These are phyloP conservation scores for Archivesica marissinica DNA, from an alignment of 1,140 invertebrate species.

Conservation along the genomic window DNA sequence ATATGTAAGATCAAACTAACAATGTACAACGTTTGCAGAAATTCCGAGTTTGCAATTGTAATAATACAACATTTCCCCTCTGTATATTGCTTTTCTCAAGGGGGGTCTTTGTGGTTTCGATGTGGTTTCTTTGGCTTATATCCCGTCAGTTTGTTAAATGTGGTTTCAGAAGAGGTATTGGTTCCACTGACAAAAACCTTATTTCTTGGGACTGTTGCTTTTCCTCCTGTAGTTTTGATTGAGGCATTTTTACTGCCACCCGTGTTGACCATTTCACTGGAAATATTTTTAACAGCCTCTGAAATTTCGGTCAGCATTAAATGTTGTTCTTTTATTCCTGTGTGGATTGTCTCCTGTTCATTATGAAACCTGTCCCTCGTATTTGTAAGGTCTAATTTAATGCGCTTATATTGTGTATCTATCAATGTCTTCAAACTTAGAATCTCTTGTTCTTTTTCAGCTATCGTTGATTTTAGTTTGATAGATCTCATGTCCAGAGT, in stretches of 20 bases:
- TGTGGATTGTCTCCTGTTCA: constrained; percentile 48
- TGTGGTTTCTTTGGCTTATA: constrained; percentile 15
- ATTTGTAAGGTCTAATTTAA: constrained; percentile 52
- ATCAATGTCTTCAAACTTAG: constrained; percentile 33
- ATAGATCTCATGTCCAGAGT: constrained; percentile 5
- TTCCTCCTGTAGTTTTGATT: not conserved
- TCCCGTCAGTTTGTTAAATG: not conserved
- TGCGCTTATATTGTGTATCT: constrained; percentile 45
- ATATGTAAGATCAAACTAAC: too few relatives aligned
- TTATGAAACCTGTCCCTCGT: constrained; percentile 49
- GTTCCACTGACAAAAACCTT: not conserved
- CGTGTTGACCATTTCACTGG: not conserved
- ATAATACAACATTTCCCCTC: too few relatives aligned
- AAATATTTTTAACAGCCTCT: constrained; percentile 24
- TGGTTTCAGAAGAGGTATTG: not conserved
- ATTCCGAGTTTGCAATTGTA: too few relatives aligned
- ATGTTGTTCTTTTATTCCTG: constrained; percentile 43
- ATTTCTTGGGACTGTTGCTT: not conserved
- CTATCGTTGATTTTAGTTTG: constrained; percentile 13
- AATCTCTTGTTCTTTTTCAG: constrained; percentile 51
- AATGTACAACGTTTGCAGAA: too few relatives aligned
- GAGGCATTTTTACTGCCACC: not conserved
- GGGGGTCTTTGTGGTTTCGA: too few relatives aligned
- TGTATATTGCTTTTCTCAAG: too few relatives aligned
- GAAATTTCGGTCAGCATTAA: constrained; percentile 44